These are phyloP conservation scores for Gavialis gangeticus DNA, from an alignment of 2,113 vertebrate species.

Conservation along the genomic window DNA sequence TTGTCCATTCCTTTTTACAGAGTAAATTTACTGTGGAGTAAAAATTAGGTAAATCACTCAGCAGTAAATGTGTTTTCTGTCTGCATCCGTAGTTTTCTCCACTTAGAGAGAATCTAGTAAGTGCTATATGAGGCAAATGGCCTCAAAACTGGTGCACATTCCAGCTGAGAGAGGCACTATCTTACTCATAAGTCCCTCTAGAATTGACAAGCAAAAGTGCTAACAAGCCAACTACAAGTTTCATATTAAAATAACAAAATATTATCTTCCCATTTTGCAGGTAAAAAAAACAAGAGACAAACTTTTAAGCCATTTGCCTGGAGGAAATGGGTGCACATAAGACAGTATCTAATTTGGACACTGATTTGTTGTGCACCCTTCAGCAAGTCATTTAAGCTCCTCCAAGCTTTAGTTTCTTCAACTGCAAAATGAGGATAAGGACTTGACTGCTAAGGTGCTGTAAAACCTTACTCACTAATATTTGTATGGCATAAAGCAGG, in stretches of 20 bases:
- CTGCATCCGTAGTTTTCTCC: neutral
- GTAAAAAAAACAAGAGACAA: constrained; percentile 4
- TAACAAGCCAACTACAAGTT: neutral
- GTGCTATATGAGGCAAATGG: neutral
- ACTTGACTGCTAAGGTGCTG: neutral
- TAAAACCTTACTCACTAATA: neutral
- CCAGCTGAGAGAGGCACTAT: no score
- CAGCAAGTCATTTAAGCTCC: neutral
- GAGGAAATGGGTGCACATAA: neutral
- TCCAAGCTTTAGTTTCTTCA: neutral
- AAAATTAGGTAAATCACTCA: no score
- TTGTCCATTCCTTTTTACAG: no score
- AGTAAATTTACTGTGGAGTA: no score
- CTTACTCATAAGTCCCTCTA: neutral
- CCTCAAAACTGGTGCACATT: neutral
- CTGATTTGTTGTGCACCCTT: neutral
- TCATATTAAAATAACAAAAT: neutral
- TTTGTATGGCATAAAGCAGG: neutral
- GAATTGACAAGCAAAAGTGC: neutral
- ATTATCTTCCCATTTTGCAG: neutral
- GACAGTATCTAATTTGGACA: neutral
- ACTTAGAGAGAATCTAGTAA: neutral
- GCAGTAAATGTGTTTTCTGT: no score
- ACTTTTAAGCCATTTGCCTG: neutral
- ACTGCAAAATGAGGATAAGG: neutral